Base-by-base conservation (phyloP, 2,888 invertebrate genomes). In the Aproaerema taeniolella region DNA sequence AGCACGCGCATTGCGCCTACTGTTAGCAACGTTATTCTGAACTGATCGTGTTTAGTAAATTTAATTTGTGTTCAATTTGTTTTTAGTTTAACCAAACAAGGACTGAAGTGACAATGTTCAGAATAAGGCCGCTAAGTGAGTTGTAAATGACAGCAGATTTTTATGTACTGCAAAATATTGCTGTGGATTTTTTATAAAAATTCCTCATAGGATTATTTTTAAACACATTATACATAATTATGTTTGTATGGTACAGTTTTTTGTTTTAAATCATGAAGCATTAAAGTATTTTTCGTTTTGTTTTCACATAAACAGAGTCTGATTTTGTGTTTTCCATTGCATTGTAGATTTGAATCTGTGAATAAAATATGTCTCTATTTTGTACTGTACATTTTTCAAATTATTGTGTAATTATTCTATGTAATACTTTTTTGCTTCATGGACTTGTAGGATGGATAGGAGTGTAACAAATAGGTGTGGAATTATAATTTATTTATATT, bases 391-490 rank as follows among this genome's bases (percentile, higher is more conserved):
- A 69, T 69, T 75, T 67, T 73, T 70, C 55, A 58, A 70, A 70
- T 75, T 70, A 70, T 73, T 78, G 70, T 81, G 72, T 77, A 70
- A 76, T n/a, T n/a, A n/a, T n/a, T n/a, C n/a, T 76, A 70, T 72
- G 62, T 76, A 79, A 81, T 83, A 82, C 83, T 83, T 83, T 83
- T 79, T 68, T 83, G 83, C 83, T 83, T 83, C 83, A 83, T 83
- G 82, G 75, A 61, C 67, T 81, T 64, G 74, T 79, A 79, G 75
- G 74, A 74, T 70, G 68, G 74, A 78, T 82, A 82, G 80, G 69
- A 70, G 58, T 76, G 58, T 80, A 79, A 73, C 69, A 68, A 67
- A 73, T 82, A 81, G 79, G 72, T 79, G 77, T 70, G 73, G 73
- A 63, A 69, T 64, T 67, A 73, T 66, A 58, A 69, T 76, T 74